These are phyloP conservation scores for Acinonyx jubatus DNA, from an alignment of 2,113 vertebrate genomes.

Conservation along the genomic window DNA sequence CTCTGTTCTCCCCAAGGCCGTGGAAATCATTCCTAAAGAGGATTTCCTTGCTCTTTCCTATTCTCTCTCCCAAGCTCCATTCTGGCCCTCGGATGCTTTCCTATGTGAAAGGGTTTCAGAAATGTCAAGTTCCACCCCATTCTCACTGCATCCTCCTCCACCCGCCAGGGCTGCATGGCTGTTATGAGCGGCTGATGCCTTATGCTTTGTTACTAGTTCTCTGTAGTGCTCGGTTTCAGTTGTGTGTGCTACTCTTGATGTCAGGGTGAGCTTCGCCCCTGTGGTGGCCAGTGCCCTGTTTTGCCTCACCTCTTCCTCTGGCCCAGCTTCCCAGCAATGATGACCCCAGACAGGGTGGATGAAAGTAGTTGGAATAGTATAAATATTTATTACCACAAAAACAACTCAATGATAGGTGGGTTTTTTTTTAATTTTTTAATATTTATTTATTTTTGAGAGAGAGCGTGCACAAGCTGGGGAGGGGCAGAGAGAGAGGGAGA, in stretches of 20 bases:
- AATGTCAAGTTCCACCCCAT: neutral
- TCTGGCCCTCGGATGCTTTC: neutral
- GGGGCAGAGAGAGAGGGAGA: no score
- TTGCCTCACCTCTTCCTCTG: neutral
- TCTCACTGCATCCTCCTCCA: neutral
- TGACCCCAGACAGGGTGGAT: neutral
- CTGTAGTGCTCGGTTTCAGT: neutral
- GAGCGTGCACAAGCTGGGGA: no score
- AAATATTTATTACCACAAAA: neutral
- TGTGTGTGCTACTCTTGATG: neutral
- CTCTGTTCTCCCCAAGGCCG: neutral
- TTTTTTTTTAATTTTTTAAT: no score
- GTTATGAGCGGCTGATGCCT: neutral
- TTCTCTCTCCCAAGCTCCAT: neutral
- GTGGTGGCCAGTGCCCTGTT: neutral
- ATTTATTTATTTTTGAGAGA: no score
- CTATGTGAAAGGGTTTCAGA: neutral
- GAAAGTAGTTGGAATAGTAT: neutral
- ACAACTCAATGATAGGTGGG: neutral
- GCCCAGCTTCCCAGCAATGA: neutral
- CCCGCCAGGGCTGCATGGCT: neutral
- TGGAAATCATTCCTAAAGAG: neutral
- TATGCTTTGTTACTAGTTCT: neutral
- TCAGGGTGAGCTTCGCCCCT: neutral
- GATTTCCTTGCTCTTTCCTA: accelerated